phyloP scores from a whole-genome alignment of 2,888 invertebrate genomes.

The Cataglyphis rosenhaueri region DNA sequence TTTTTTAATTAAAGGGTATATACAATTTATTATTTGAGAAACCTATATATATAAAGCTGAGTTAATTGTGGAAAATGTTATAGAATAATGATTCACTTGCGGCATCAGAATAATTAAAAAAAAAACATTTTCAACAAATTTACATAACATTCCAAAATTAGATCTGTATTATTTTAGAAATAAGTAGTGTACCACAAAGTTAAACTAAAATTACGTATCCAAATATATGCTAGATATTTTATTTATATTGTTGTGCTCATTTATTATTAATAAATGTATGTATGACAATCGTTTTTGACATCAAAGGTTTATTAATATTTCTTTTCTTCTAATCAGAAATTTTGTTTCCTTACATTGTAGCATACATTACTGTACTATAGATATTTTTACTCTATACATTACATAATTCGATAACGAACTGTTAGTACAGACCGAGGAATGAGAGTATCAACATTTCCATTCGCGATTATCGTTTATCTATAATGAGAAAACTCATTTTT shows the following conservation, averaged over 20 bases:
- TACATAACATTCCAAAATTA: background rate
- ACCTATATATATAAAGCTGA: background rate
- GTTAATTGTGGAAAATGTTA: background rate
- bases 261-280: slow-evolving; percentile 10
- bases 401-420: slow-evolving; percentile 50
- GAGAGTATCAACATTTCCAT: background rate
- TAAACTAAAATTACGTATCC: background rate
- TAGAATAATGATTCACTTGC: background rate
- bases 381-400: slow-evolving; percentile 24
- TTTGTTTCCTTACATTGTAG: background rate
- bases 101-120: background rate
- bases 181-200: background rate
- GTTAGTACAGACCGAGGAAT: slow-evolving; percentile 1
- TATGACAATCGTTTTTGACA: background rate
- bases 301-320: background rate
- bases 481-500: slow-evolving; percentile 46
- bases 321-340: background rate
- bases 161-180: background rate
- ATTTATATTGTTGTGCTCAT: background rate
- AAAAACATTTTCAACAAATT: background rate
- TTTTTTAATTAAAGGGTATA: background rate
- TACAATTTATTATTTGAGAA: background rate
- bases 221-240: background rate
- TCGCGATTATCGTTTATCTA: background rate
- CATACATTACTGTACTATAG: background rate